Evolutionary conservation across 23 tunicate genomes (phyloP), one percentile per base, ranked within the genome.

Genomic region (Ascidia mentula): DNA sequence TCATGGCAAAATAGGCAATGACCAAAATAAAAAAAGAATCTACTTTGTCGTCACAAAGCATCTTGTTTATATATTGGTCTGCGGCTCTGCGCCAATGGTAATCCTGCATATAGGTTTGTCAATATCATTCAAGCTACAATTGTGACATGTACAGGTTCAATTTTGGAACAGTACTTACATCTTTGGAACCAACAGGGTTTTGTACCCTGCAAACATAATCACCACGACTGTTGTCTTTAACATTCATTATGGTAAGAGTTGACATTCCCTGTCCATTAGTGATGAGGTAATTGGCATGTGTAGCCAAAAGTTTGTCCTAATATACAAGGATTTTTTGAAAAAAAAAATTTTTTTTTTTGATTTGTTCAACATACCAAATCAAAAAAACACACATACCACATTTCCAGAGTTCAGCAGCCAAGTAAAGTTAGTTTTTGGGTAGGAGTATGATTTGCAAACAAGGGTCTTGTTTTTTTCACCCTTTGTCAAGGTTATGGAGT

Each of bases 201-300:
- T 12, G 37, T 17, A 12, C 69, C 69, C 37, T n/a, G 31, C 81
- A 77, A 24, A 26, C 81, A 77, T 77, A 77, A 31, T 77, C 69
- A 3, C 65, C 81, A 31, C 81, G 32, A 45, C 61, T 45, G 17
- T 40, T 45, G 32, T 26, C 37, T 20, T 0, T 45, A 32, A 77
- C 81, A 45, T 36, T 40, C 13, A 34, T 18, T 26, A 77, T 77
- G 18, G 81, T 77, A 35, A 77, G 60, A 34, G 18, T 37, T 45
- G 81, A 40, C 34, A 0, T 45, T 24, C 37, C 36, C 15, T 28
- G 37, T 13, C 22, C 53, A 40, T 30, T 77, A 5, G 31, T 53
- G 12, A 34, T 45, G 61, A 31, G 20, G 36, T 77, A 34, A 9
- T 53, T 24, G 13, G 6, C 33, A 40, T 1, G 32, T 34, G 33